Evolutionary conservation across 2,888 invertebrate genomes (phyloP).

Genomic region (Clitarchus hookeri): DNA sequence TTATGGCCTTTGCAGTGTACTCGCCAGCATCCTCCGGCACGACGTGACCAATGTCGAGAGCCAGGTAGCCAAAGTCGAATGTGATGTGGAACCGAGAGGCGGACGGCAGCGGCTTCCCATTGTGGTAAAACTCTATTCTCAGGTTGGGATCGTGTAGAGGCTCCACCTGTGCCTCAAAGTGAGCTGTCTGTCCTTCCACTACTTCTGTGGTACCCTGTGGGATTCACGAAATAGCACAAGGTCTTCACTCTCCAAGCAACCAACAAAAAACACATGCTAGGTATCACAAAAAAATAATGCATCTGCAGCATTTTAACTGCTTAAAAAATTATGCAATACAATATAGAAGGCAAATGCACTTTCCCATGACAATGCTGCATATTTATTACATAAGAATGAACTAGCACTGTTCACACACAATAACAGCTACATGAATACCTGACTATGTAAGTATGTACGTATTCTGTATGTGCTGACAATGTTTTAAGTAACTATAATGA

Average conservation of each 20-base stretch:
- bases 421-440: too few relatives aligned
- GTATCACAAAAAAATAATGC: neutral
- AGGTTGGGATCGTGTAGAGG: conserved; percentile 89
- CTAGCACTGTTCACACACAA: too few relatives aligned
- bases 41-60: conserved; percentile 91
- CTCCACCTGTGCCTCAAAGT: conserved; percentile 93
- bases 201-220: conserved; percentile 80
- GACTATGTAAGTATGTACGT: too few relatives aligned
- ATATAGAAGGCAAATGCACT: too few relatives aligned
- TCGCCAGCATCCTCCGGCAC: conserved; percentile 96
- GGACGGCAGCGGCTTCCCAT: conserved; percentile 88
- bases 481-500: too few relatives aligned
- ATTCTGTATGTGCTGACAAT: too few relatives aligned
- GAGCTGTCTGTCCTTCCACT: conserved; percentile 90
- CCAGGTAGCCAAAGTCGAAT: conserved; percentile 97
- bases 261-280: neutral
- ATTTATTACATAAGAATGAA: too few relatives aligned
- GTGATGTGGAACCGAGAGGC: conserved; percentile 92
- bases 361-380: too few relatives aligned
- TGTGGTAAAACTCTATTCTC: conserved; percentile 89
- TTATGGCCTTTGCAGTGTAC: conserved; percentile 91
- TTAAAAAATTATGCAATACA: too few relatives aligned
- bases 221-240: neutral
- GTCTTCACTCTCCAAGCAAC: neutral
- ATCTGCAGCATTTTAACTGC: neutral